A percentile compares a stretch with the other conserved stretches of the same genome.
phyloP scores from a whole-genome alignment of 1,140 invertebrate genomes.

The Aphelenchoides besseyi region DNA sequence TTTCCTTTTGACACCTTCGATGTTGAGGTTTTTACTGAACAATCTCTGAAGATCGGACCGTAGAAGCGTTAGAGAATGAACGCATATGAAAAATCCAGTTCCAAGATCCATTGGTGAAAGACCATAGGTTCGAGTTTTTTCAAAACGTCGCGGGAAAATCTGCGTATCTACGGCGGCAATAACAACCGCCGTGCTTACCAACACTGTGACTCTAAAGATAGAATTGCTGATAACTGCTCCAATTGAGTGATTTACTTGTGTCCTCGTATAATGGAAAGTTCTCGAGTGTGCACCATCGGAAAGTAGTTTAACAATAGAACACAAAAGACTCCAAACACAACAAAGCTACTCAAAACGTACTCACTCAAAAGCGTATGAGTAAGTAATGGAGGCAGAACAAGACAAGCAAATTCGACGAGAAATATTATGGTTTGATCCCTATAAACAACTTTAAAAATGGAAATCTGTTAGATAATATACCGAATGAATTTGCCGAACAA shows the following conservation, averaged over 20 bases:
- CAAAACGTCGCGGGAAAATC: slow-evolving; percentile 77
- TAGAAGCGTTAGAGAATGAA: slow-evolving; percentile 64
- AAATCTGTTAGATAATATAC: neutral
- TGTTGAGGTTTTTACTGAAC: neutral
- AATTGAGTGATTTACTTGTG: neutral
- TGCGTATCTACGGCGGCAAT: slow-evolving; percentile 83
- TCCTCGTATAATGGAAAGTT: too few species aligned
- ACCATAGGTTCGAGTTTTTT: slow-evolving; percentile 81
- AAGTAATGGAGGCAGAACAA: slow-evolving; percentile 37
- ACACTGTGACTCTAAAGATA: slow-evolving; percentile 63
- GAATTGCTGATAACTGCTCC: too few species aligned
- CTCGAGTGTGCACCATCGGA: too few species aligned
- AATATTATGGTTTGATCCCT: slow-evolving; percentile 19
- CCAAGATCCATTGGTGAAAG: slow-evolving; percentile 89
- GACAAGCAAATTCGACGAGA: slow-evolving; percentile 34
- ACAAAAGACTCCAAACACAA: neutral
- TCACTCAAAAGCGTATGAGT: slow-evolving; percentile 35
- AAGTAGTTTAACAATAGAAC: neutral
- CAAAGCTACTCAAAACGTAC: too few species aligned
- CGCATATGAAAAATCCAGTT: slow-evolving; percentile 81
- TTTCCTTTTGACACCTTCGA: neutral
- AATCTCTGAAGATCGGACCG: neutral
- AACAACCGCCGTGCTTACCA: slow-evolving; percentile 74
- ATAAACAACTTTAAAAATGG: neutral
- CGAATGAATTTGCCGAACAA: neutral